Evolutionary conservation across 2,797 vertebrate genomes (phyloP).

Genomic region (Parauchenoglanis punctatus): DNA sequence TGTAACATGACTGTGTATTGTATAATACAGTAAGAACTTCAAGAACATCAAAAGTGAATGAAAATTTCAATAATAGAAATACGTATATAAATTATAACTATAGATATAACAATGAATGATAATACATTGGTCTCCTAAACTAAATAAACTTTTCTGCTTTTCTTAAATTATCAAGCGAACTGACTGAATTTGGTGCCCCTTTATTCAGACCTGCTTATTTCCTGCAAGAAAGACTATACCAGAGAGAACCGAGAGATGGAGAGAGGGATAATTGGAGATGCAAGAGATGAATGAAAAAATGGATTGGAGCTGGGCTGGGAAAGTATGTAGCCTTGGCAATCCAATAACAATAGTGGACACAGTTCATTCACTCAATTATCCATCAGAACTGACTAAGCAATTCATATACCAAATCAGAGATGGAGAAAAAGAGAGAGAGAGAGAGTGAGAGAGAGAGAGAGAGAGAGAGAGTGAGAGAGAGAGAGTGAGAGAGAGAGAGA

Average conservation of each 20-base stretch:
- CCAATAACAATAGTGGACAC: slow-evolving; percentile 37
- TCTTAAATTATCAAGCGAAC: neutral
- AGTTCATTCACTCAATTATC: slow-evolving; percentile 45
- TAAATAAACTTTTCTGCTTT: neutral
- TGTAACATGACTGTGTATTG: neutral
- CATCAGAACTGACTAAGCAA: slow-evolving; percentile 42
- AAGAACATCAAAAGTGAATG: neutral
- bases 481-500: too few species aligned
- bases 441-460: neutral
- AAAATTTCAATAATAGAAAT: neutral
- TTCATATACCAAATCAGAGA: slow-evolving; percentile 22
- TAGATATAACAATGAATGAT: neutral
- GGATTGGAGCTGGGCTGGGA: neutral
- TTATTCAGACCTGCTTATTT: slow-evolving; percentile 7
- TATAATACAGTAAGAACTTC: neutral
- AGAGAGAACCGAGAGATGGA: slow-evolving; percentile 17
- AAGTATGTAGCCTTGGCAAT: slow-evolving; percentile 24
- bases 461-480: neutral
- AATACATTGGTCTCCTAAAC: neutral
- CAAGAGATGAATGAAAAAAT: slow-evolving; percentile 19
- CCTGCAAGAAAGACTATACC: slow-evolving; percentile 12
- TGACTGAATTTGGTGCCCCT: neutral
- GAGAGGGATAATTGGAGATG: slow-evolving; percentile 19
- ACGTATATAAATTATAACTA: neutral
- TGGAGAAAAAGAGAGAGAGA: neutral